Base-by-base conservation (phyloP, 2,888 invertebrate species). In the Idaea dimidiata region DNA sequence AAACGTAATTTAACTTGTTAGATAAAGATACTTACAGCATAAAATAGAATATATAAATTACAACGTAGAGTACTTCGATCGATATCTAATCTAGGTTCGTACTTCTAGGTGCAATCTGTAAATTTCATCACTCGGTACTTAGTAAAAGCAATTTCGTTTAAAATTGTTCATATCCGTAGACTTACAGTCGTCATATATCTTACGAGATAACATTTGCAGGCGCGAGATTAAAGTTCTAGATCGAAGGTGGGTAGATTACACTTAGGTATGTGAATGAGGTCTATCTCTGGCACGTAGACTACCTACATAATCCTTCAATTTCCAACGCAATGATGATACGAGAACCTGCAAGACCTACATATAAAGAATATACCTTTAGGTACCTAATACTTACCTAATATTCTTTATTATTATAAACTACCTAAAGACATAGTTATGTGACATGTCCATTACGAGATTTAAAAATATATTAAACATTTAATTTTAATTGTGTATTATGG, bases 241-340 rank as follows among this genome's bases (percentile, higher is more conserved):
- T 43, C 43, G 43, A 43, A 43, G 2, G 43, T 43, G 59, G 33
- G 16, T 57, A 24, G 43, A 43, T 43, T 43, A 43, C 10, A 43
- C 43, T 43, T 43, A 33, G 33, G 33, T 43, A 55, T 59, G 61
- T 43, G 43, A 43, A 14, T 43, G 43, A 43, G 33, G 33, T 33
- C 33, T 33, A 43, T 43, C 43, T 10, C 8, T 3, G 43, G 43
- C 10, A 43, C 43, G 6, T 43, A 43, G 43, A 43, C 24, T 24
- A 24, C 24, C 66, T 60, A 64, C 59, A 62, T 66, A 72, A 33
- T 74, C 71, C 71, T 74, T 76, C 66, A 66, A 69, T 69, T 65
- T 66, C 62, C 63, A 61, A 57, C 55, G 31, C 43, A 31, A 64
- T 57, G 2, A 57, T 18, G 18, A 59, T 43, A 43, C 7, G 43